Conservation (phyloP, 2,888 invertebrate genomes). For the Geophilus truncorum region DNA sequence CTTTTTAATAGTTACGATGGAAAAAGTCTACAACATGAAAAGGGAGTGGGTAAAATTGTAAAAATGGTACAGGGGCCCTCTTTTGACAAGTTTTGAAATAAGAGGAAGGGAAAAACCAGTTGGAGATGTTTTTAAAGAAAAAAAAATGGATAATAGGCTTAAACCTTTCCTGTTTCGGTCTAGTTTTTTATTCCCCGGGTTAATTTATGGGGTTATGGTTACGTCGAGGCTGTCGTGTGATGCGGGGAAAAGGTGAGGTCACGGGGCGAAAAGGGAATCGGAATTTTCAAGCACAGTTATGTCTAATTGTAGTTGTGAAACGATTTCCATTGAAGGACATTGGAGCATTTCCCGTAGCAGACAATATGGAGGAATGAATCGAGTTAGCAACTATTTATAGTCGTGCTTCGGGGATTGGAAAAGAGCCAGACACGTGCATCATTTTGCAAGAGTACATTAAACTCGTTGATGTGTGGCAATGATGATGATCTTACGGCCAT, state of each 20-base stretch:
- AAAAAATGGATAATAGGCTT: not conserved
- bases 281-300: too few relatives aligned
- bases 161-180: not conserved
- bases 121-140: not conserved
- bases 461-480: not conserved
- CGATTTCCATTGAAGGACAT: too few relatives aligned
- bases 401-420: not conserved
- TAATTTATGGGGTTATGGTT: not conserved
- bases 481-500: not conserved
- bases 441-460: not conserved
- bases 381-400: not conserved
- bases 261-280: too few relatives aligned
- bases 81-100: not conserved
- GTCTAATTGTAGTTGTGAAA: too few relatives aligned
- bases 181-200: not conserved
- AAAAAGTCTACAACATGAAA: too few relatives aligned
- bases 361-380: not conserved
- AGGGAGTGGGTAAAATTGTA: too few relatives aligned
- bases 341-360: not conserved
- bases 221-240: too few relatives aligned
- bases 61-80: too few relatives aligned
- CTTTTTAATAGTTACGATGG: too few relatives aligned
- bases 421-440: not conserved
- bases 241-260: too few relatives aligned
- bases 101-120: not conserved